Base-by-base conservation (phyloP, 2,797 vertebrate genomes). In the Lacerta agilis region DNA sequence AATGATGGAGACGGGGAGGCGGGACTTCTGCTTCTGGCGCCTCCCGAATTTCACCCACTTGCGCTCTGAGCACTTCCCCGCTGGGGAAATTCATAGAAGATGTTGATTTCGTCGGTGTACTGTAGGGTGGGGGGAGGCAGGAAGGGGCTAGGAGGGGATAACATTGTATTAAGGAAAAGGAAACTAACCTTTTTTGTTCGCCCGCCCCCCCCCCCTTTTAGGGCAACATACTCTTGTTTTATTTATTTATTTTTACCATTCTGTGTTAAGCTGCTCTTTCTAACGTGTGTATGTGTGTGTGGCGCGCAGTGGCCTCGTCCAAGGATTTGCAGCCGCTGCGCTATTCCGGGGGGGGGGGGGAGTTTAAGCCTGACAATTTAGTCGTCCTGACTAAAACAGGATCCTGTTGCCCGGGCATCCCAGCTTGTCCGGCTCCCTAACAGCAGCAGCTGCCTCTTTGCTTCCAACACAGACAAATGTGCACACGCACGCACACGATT, bases 1-100 rank as follows among this genome's bases (percentile, higher is more conserved):
- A 79, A 79, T 89, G 88, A 91, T 72, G 58, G 88, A 85, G 88
- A 87, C 9, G 86, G 87, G 89, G 88, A 94, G 55, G 83, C 55
- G 29, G 94, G 67, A 61, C 84, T 69, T 82, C 41, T 91, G 93
- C 88, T 87, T 94, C 92, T 77, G 66, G 92, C 87, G 84, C 90
- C 91, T 92, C 85, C 4, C 1, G 88, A 93, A 92, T 82, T 82
- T 72, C n/a, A 13, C 33, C 55, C 1, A 83, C 64, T 89, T 55
- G 87, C 88, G 83, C 93, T 90, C 91, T 69, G 55, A 38, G 78
- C 76, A 6, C 89, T 79, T 89, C 90, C 86, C 45, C 45, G 38
- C 75, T 29, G 66, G 25, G 85, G 23, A 38, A 11, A 11, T 17
- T 25, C 61, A 17, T 33, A 5, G 29, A 15, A 78, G 90, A 90